Evolutionary conservation across 1,140 invertebrate species (phyloP).

Genomic region (Leptinotarsa undecemlineata): DNA sequence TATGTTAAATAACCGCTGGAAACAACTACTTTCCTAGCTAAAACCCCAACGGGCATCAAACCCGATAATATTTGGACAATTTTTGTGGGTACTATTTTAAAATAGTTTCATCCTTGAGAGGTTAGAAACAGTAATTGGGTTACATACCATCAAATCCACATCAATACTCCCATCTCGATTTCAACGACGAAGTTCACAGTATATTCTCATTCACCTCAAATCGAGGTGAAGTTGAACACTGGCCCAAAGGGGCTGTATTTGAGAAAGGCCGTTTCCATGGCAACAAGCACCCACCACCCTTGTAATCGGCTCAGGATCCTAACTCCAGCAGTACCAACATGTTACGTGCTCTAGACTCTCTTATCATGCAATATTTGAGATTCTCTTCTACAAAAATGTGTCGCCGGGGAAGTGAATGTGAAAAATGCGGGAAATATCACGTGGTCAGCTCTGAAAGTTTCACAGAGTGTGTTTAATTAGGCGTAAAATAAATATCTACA

Average conservation of each 20-base stretch:
- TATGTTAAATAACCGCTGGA: too few relatives aligned
- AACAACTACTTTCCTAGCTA: too few relatives aligned
- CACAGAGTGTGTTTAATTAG: too few relatives aligned
- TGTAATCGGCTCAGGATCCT: constrained; percentile 42
- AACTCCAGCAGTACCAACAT: constrained; percentile 21
- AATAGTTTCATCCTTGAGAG: too few relatives aligned
- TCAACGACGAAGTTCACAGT: neutral
- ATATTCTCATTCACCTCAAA: neutral
- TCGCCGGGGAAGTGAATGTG: constrained; percentile 3
- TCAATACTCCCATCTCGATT: neutral
- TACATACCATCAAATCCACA: neutral
- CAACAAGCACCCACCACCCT: constrained; percentile 41
- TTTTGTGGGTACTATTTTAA: too few relatives aligned
- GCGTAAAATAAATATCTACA: too few relatives aligned
- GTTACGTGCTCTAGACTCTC: constrained; percentile 31
- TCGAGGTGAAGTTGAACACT: neutral
- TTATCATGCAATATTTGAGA: constrained; percentile 29
- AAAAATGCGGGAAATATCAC: neutral
- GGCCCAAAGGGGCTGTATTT: neutral
- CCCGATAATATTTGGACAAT: too few relatives aligned
- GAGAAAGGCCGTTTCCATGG: constrained; percentile 34
- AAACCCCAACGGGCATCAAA: too few relatives aligned
- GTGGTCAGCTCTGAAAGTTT: too few relatives aligned
- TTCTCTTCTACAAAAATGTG: constrained; percentile 19
- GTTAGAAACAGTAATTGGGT: too few relatives aligned